A percentile compares a stretch with the other conserved stretches of the same genome.
Evolutionary conservation across 2,888 invertebrate species (phyloP).

Genomic region (Caenorhabditis sp.): DNA sequence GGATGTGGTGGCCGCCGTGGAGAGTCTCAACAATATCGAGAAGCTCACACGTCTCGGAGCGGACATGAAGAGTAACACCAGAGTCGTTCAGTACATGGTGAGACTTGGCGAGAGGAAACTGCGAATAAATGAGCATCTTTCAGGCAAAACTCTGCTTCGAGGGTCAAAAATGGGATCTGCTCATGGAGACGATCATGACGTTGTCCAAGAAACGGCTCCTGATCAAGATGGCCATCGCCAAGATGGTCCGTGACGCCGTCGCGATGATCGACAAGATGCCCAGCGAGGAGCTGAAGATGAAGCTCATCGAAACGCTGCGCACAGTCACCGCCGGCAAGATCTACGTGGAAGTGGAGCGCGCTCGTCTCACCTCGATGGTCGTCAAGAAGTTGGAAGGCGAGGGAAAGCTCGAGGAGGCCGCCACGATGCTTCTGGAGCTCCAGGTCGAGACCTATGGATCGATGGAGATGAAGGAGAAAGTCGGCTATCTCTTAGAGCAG

Average conservation of each 20-base stretch:
- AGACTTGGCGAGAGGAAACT: too few species aligned
- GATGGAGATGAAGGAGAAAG: slow-evolving; percentile 97
- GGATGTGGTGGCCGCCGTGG: slow-evolving; percentile 94
- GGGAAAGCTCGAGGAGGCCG: slow-evolving; percentile 89
- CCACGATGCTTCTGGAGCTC: slow-evolving; percentile 94
- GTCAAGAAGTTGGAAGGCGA: slow-evolving; percentile 86
- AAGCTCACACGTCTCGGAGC: slow-evolving; percentile 92
- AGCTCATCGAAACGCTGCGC: slow-evolving; percentile 95
- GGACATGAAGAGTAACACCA: slow-evolving; percentile 95
- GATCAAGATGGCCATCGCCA: slow-evolving; percentile 87
- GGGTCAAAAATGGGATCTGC: slow-evolving; percentile 92
- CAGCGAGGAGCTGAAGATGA: slow-evolving; percentile 90
- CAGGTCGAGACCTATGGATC: slow-evolving; percentile 99
- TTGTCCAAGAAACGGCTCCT: slow-evolving; percentile 96
- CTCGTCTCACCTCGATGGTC: slow-evolving; percentile 91
- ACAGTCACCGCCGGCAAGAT: slow-evolving; percentile 98
- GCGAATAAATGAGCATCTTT: too few species aligned
- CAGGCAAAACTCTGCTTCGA: slow-evolving; percentile 88
- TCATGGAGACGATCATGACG: slow-evolving; percentile 87
- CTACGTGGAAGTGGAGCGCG: slow-evolving; percentile 99
- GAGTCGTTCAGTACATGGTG: slow-evolving; percentile 94
- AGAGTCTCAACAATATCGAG: slow-evolving; percentile 92
- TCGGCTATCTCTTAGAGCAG: slow-evolving; percentile 97
- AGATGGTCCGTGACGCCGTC: slow-evolving; percentile 80
- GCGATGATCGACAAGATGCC: slow-evolving; percentile 85